A percentile compares a stretch with the other conserved stretches of the same genome.
Conservation (phyloP, 2,888 invertebrate genomes). For the Lasioglossum leucozonium region DNA sequence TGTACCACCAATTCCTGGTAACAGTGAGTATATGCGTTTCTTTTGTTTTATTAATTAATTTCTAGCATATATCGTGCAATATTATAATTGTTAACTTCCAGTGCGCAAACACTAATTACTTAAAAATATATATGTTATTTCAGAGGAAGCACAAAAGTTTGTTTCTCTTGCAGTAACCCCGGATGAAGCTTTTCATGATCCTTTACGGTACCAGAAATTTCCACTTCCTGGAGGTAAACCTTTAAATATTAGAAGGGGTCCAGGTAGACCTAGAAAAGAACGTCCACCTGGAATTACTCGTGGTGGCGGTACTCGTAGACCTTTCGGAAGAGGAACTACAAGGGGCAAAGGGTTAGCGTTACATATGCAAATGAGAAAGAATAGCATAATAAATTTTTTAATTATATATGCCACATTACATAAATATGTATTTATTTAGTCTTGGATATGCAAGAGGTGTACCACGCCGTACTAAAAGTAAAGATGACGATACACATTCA, state of each 20-base stretch:
- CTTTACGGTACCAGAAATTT: constrained; percentile 86
- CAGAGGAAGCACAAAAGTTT: constrained; percentile 60
- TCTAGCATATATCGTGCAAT: neutral
- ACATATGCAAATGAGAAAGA: neutral
- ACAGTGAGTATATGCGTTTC: constrained; percentile 41
- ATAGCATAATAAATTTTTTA: neutral
- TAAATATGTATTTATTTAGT: constrained; percentile 58
- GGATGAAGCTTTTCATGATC: constrained; percentile 89
- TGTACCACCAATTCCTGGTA: constrained; percentile 79
- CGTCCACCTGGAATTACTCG: constrained; percentile 85
- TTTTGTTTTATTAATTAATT: neutral
- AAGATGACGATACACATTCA: constrained; percentile 83
- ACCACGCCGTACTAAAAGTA: constrained; percentile 85
- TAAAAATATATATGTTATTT: constrained; percentile 53
- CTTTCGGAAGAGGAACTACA: constrained; percentile 81
- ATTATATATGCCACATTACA: neutral
- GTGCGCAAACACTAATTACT: constrained; percentile 34
- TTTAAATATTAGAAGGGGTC: constrained; percentile 89
- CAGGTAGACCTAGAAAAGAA: constrained; percentile 92
- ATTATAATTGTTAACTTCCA: constrained; percentile 53
- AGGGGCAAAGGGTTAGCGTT: constrained; percentile 81
- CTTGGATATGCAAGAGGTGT: constrained; percentile 83
- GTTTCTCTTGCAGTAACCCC: constrained; percentile 82
- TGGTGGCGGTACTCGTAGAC: constrained; percentile 78
- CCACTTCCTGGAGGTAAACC: constrained; percentile 86